A percentile compares a stretch with the other conserved stretches of the same genome.
Conservation (phyloP, 2,888 invertebrate species). For the Ctenicera cuprea region DNA sequence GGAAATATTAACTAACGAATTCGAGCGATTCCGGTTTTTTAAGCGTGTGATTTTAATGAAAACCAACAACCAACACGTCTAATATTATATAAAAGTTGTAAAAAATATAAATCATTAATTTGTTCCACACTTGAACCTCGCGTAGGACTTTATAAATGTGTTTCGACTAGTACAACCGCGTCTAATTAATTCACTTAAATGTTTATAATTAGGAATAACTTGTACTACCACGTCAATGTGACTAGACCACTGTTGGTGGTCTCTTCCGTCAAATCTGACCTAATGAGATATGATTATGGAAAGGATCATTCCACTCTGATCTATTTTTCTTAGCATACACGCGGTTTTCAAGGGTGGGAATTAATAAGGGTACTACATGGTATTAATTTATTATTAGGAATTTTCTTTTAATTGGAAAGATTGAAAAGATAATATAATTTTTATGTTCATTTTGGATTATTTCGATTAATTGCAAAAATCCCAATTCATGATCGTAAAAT, state of each 20-base stretch:
- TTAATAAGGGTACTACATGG: not conserved
- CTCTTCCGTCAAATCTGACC: slow-evolving; percentile 18
- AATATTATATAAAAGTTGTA: slow-evolving; percentile 3
- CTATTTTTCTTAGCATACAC: not conserved
- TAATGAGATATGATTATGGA: slow-evolving; percentile 25
- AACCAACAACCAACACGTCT: slow-evolving; percentile 14
- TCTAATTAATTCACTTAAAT: slow-evolving; percentile 32
- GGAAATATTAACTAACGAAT: slow-evolving; percentile 17
- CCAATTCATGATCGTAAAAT: not conserved
- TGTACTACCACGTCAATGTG: slow-evolving; percentile 19
- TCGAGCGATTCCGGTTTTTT: not conserved
- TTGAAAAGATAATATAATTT: not conserved
- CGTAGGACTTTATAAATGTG: slow-evolving; percentile 15
- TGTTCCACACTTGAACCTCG: slow-evolving; percentile 35
- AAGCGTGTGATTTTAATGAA: slow-evolving; percentile 16
- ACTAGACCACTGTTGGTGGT: slow-evolving; percentile 30
- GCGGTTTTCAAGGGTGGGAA: slow-evolving; percentile 7
- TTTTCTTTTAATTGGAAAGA: not conserved
- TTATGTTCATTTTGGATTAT: not conserved
- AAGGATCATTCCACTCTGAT: slow-evolving; percentile 3
- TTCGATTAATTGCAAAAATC: not conserved
- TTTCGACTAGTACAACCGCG: slow-evolving; percentile 23
- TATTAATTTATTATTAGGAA: not conserved
- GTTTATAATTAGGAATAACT: slow-evolving; percentile 33
- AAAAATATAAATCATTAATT: slow-evolving; percentile 43